Base-by-base conservation (phyloP, 2,113 vertebrate genomes). In the Oophaga pumilio region DNA sequence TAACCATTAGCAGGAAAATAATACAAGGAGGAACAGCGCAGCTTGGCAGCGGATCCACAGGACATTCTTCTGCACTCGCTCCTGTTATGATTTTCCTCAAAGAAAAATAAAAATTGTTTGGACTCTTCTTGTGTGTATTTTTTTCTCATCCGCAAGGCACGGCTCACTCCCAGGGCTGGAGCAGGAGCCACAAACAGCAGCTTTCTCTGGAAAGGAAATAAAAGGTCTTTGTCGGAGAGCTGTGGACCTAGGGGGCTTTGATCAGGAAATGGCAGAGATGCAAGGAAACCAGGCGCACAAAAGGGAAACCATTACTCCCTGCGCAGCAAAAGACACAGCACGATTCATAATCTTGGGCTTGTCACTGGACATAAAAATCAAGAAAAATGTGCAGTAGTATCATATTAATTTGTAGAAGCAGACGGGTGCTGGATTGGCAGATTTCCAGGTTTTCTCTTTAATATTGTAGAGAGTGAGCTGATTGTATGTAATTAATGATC, bases 61-160 rank as follows among this genome's bases (percentile, higher is more conserved):
- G 10, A 28, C 87, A 74, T 88, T 91, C 85, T 89, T 81, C 50
- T 90, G 88, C 33, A 22, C 81, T 90, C 90, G 89, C 83, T 89
- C 50, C 66, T 82, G 80, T 66, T 82, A 50, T 66, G 80, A 22
- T 66, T 82, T 66, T 83, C 81, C 81, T 64, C 7, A n/a, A 69
- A 69, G 81, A 53, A 68, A 83, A 83, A 83, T 81, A 83, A 69
- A 83, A 83, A 83, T 68, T 28, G 81, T 69, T 68, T 66, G 81
- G 43, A 83, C 62, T 43, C 43, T 52, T 83, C 66, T 83, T 83
- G 28, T 73, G 60, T 82, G 33, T 82, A 64, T 64, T 49, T 49
- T 66, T 57, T 69, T 22, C 82, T 71, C 66, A 57, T 84, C 66
- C n/a, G 18, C 68, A 57, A 68, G 82, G 68, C 66, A 84, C 68